Evolutionary conservation across 92 coral and sea anemone species (phyloP).

Genomic region (Scolanthus callimorphus): DNA sequence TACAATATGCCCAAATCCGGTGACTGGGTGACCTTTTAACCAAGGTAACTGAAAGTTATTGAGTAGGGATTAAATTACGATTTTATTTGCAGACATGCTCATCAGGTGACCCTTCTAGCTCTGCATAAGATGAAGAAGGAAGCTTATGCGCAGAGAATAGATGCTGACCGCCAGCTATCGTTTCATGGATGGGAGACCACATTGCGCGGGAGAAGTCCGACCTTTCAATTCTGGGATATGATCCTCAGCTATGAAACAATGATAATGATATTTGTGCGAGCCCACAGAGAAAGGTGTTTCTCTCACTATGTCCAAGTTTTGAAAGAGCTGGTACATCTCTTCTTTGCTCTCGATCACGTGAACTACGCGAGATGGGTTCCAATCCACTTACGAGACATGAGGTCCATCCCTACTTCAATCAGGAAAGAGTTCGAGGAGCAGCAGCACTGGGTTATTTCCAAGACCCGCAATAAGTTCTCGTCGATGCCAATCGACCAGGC

Average conservation of each 20-base stretch:
- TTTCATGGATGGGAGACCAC: conserved; percentile 24
- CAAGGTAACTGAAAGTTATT: too few species aligned
- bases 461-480: conserved; percentile 38
- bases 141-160: conserved; percentile 9
- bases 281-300: conserved; percentile 28
- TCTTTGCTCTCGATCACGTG: conserved; percentile 49
- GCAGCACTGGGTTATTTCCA: conserved; percentile 62
- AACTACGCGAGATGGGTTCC: conserved; percentile 66
- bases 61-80: not conserved
- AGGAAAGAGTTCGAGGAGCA: conserved; percentile 28
- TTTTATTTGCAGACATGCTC: conserved; percentile 34
- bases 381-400: conserved; percentile 58
- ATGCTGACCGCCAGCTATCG: not conserved
- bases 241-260: conserved; percentile 29
- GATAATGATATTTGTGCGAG: conserved; percentile 35
- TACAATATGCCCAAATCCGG: too few species aligned
- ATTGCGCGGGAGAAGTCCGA: conserved; percentile 20
- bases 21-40: too few species aligned
- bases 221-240: conserved; percentile 32
- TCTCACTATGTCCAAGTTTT: conserved; percentile 29
- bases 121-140: conserved; percentile 27
- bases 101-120: conserved; percentile 46
- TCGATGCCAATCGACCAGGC: conserved; percentile 59
- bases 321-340: conserved; percentile 30
- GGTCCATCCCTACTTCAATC: conserved; percentile 39